These are phyloP conservation scores for Hyposmocoma kahamanoa DNA, from an alignment of 1,140 invertebrate species.

Conservation along the genomic window DNA sequence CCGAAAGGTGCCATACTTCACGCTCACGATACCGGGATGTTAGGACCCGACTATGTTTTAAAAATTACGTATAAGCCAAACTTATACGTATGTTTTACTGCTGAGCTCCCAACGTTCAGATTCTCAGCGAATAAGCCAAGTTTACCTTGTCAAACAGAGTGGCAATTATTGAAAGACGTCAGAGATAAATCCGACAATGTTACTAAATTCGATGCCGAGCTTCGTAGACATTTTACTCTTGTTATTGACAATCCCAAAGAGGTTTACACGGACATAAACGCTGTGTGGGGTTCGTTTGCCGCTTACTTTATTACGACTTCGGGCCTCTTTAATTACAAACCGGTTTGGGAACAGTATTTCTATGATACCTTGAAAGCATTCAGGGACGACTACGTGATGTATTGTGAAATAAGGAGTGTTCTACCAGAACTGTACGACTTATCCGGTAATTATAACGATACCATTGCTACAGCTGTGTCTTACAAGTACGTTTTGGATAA, in stretches of 20 bases:
- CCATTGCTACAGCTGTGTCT: conserved; percentile 72
- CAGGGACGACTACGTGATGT: conserved; percentile 86
- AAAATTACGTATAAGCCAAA: conserved; percentile 80
- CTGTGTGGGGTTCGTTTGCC: conserved; percentile 81
- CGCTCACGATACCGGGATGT: conserved; percentile 79
- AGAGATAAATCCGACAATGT: conserved; percentile 68
- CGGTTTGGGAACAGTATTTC: conserved; percentile 82
- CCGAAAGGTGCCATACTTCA: conserved; percentile 85
- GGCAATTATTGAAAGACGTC: conserved; percentile 74
- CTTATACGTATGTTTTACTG: conserved; percentile 78
- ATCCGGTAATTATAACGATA: conserved; percentile 74
- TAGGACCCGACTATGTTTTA: conserved; percentile 79
- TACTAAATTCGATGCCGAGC: conserved; percentile 74
- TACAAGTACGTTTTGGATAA: conserved; percentile 76
- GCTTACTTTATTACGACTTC: conserved; percentile 76
- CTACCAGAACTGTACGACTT: conserved; percentile 77
- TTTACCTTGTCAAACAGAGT: conserved; percentile 41
- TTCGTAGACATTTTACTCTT: conserved; percentile 77
- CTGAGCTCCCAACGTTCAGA: conserved; percentile 28
- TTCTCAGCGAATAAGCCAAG: conserved; percentile 45
- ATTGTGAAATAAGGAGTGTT: conserved; percentile 81
- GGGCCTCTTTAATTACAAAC: conserved; percentile 80
- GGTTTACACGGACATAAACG: conserved; percentile 77
- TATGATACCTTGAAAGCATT: conserved; percentile 81
- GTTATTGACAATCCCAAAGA: conserved; percentile 74